phyloP scores from a whole-genome alignment of 2,797 vertebrate genomes.

The Mus spretus region DNA sequence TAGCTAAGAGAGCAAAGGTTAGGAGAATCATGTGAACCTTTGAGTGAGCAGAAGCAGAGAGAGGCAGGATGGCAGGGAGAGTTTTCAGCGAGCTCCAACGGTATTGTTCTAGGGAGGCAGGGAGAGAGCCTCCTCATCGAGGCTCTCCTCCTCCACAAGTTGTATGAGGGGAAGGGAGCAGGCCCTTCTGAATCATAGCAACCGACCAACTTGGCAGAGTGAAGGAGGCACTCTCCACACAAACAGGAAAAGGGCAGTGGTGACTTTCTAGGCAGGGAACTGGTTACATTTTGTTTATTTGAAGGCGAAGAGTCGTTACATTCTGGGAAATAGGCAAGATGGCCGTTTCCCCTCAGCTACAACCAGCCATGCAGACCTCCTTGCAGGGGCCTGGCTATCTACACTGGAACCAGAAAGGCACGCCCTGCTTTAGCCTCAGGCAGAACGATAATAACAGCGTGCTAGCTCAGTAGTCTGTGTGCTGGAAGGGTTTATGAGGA shows the following conservation, averaged over 20 bases:
- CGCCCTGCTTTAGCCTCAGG: slow-evolving; percentile 86
- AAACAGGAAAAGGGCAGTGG: background rate
- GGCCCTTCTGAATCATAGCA: background rate
- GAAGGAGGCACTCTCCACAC: background rate
- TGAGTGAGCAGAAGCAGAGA: too few relatives aligned
- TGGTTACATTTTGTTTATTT: slow-evolving; percentile 25
- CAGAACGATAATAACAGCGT: slow-evolving; percentile 91
- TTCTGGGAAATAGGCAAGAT: background rate
- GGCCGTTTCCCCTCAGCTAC: background rate
- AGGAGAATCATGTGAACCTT: background rate
- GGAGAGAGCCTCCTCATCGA: background rate
- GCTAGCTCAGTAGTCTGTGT: slow-evolving; percentile 88
- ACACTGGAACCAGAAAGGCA: slow-evolving; percentile 76
- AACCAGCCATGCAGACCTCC: slow-evolving; percentile 61
- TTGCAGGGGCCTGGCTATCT: slow-evolving; percentile 86
- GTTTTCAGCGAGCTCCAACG: background rate
- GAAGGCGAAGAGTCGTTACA: slow-evolving; percentile 20
- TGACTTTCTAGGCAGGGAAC: slow-evolving; percentile 46
- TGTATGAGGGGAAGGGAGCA: background rate
- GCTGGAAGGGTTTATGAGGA: slow-evolving; percentile 93
- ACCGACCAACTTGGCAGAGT: background rate
- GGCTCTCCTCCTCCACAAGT: background rate
- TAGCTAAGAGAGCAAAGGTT: background rate
- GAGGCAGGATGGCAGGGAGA: background rate
- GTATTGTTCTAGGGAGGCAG: background rate